phyloP scores from a whole-genome alignment of 2,113 vertebrate species.

The Corapipo altera region DNA sequence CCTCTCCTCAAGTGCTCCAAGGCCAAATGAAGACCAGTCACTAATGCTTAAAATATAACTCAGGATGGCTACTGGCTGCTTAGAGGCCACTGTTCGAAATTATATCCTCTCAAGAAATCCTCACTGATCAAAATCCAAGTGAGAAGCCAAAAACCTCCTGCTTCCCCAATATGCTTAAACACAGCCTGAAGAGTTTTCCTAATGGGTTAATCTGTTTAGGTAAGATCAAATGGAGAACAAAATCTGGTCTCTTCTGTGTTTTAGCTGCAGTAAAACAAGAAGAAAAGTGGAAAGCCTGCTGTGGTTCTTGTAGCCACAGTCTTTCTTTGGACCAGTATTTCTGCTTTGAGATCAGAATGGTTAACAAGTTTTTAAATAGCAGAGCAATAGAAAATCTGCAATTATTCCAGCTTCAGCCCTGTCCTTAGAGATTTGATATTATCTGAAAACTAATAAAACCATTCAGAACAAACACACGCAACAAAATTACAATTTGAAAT shows the following conservation, averaged over 20 bases:
- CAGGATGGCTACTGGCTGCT: neutral
- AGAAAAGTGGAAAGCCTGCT: neutral
- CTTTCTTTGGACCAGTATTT: neutral
- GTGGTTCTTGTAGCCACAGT: neutral
- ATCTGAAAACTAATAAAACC: conserved; percentile 23
- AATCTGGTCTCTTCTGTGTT: neutral
- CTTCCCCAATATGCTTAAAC: neutral
- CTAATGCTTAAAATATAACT: neutral
- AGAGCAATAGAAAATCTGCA: neutral
- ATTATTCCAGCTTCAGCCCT: neutral
- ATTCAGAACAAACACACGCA: neutral
- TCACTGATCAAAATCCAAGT: neutral
- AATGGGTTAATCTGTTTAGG: neutral
- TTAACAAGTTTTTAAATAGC: neutral
- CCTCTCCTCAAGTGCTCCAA: neutral
- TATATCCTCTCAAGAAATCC: neutral
- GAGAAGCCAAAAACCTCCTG: neutral
- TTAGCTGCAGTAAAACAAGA: neutral
- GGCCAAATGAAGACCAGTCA: neutral
- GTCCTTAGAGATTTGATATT: neutral
- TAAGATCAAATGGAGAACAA: neutral
- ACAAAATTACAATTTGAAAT: neutral
- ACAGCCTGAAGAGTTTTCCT: neutral
- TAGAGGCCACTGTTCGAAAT: neutral
- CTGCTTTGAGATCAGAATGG: neutral